Conservation (phyloP, 2,797 vertebrate genomes). For the Enteromius fasciolatus region DNA sequence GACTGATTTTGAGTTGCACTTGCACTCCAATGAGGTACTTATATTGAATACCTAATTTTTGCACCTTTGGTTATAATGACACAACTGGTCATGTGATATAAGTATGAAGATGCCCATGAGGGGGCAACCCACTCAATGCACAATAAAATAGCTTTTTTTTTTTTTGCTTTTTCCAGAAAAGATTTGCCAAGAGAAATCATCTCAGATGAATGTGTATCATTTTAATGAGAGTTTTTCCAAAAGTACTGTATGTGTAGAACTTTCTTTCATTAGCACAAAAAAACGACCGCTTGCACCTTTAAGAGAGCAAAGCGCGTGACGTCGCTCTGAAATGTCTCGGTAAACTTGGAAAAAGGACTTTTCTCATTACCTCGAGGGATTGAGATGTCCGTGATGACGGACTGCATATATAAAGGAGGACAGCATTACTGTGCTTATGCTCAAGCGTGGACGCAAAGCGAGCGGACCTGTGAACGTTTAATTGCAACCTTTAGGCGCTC, state of each 20-base stretch:
- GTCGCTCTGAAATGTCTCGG: conserved; percentile 20
- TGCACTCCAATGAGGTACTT: neutral
- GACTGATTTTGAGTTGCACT: no score
- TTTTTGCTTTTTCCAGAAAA: neutral
- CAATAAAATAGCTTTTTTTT: neutral
- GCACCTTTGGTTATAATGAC: neutral
- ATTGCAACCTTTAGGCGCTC: neutral
- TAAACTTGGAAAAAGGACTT: conserved; percentile 44
- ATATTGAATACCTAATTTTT: neutral
- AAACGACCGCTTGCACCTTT: conserved; percentile 19
- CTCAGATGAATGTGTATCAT: neutral
- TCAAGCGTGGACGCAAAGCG: conserved; percentile 33
- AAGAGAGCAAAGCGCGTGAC: conserved; percentile 17
- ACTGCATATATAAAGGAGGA: conserved; percentile 54
- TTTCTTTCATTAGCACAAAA: neutral
- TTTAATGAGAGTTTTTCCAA: neutral
- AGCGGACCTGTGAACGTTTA: conserved; percentile 14
- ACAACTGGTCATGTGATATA: neutral
- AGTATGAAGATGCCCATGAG: neutral
- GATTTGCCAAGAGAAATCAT: neutral
- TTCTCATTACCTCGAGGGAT: conserved; percentile 39
- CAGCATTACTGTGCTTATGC: conserved; percentile 15
- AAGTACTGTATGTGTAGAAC: neutral
- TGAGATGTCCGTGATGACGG: conserved; percentile 26
- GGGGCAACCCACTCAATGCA: neutral